Conservation (phyloP, 2,797 vertebrate species). For the Gallinago solitaria region DNA sequence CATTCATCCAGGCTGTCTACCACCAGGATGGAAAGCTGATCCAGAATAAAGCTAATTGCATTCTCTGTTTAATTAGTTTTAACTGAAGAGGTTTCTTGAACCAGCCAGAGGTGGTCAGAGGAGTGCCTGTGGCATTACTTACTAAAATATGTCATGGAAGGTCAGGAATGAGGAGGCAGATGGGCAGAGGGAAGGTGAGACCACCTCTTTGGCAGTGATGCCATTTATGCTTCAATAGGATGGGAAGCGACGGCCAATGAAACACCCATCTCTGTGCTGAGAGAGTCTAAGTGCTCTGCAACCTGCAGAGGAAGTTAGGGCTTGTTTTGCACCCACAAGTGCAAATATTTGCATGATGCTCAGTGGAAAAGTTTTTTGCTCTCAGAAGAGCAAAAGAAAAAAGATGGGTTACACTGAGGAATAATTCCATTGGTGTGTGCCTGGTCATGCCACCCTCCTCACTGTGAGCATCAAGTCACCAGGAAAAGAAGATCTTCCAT, state of each 20-base stretch:
- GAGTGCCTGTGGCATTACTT: not conserved
- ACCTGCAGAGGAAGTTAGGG: not conserved
- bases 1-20: not conserved
- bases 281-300: not conserved
- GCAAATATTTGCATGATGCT: not conserved
- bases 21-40: not conserved
- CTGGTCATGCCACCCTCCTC: not conserved
- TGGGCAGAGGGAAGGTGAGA: not conserved
- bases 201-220: not conserved
- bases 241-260: fast-evolving
- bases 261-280: not conserved
- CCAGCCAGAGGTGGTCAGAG: not conserved
- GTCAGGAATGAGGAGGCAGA: not conserved
- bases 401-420: not conserved
- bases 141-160: not conserved
- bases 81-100: not conserved
- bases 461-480: fast-evolving
- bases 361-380: not conserved
- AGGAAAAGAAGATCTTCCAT: not conserved
- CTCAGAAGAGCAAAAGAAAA: not conserved
- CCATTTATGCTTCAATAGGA: not conserved
- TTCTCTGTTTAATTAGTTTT: not conserved
- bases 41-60: not conserved
- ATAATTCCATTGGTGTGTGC: fast-evolving
- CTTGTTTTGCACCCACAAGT: not conserved